Evolutionary conservation across 1,140 invertebrate genomes (phyloP).

Genomic region (Zelostemma sp.): DNA sequence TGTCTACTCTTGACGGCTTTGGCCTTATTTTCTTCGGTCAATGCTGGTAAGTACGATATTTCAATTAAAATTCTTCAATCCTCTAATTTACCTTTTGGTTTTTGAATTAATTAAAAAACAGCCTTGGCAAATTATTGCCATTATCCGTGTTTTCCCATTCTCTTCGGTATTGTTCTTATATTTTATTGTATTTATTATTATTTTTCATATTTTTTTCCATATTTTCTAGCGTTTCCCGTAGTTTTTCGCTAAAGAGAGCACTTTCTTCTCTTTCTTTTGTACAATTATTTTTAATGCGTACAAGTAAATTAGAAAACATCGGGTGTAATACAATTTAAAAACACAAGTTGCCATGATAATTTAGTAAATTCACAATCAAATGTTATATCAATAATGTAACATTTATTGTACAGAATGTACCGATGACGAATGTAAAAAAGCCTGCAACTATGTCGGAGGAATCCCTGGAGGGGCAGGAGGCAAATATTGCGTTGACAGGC

Average conservation of each 20-base stretch:
- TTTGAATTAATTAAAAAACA: neutral
- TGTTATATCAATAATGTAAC: neutral
- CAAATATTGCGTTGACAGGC: slow-evolving; percentile 50
- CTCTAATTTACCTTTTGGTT: neutral
- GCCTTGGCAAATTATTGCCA: no score
- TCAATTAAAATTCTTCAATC: no score
- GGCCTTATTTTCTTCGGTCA: slow-evolving; percentile 24
- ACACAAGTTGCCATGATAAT: neutral
- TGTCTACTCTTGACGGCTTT: slow-evolving; percentile 27
- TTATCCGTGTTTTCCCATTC: no score
- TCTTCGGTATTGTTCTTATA: no score
- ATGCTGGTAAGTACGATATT: slow-evolving; percentile 16
- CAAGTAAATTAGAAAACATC: neutral
- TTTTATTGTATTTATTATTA: no score
- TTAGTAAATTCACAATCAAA: neutral
- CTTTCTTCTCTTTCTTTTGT: no score
- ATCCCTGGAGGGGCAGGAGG: slow-evolving; percentile 45
- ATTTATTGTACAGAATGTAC: slow-evolving; percentile 29
- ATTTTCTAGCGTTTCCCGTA: no score
- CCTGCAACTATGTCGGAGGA: slow-evolving; percentile 29
- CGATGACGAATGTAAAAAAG: slow-evolving; percentile 43
- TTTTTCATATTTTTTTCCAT: no score
- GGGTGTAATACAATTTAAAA: neutral
- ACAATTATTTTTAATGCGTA: neutral
- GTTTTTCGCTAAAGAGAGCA: no score